Percentiles rank a stretch among this genome's conserved stretches.
Evolutionary conservation across 1,140 invertebrate species (phyloP).

Genomic region (Habropoda laboriosa): DNA sequence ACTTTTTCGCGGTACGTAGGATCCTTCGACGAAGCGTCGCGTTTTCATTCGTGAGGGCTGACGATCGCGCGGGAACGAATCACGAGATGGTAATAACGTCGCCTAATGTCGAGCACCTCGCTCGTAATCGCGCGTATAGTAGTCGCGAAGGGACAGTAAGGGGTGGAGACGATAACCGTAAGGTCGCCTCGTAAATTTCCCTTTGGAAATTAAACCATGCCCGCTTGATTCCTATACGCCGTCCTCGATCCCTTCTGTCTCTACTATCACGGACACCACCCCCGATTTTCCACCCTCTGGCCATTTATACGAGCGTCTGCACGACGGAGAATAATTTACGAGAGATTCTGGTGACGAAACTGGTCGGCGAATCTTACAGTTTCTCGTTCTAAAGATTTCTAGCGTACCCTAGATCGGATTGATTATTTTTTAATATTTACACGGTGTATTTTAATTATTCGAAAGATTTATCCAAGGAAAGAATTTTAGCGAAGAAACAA

Average conservation of each 20-base stretch:
- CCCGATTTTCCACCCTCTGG: not conserved
- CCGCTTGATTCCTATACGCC: conserved; percentile 42
- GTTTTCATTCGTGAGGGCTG: not conserved
- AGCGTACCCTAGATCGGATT: too few relatives aligned
- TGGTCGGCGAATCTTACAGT: not conserved
- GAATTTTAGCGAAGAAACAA: too few relatives aligned
- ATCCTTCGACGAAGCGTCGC: too few relatives aligned
- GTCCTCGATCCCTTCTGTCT: not conserved
- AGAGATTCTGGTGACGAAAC: not conserved
- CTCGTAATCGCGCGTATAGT: not conserved
- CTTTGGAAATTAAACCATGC: conserved; percentile 55
- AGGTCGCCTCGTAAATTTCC: conserved; percentile 55
- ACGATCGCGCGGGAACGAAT: not conserved
- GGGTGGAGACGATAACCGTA: conserved; percentile 51
- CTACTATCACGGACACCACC: not conserved
- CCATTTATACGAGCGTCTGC: conserved; percentile 37
- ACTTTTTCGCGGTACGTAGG: too few relatives aligned
- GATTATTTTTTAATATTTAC: too few relatives aligned
- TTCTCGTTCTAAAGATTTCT: too few relatives aligned
- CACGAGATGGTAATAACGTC: conserved; percentile 21
- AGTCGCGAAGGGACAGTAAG: conserved; percentile 12
- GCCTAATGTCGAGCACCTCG: not conserved
- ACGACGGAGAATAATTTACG: conserved; percentile 53
- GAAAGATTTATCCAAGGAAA: too few relatives aligned
- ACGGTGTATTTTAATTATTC: too few relatives aligned